Percentiles rank a stretch among this genome's conserved stretches.
Evolutionary conservation across 2,888 invertebrate species (phyloP).

Genomic region (Brachylomia viminalis): DNA sequence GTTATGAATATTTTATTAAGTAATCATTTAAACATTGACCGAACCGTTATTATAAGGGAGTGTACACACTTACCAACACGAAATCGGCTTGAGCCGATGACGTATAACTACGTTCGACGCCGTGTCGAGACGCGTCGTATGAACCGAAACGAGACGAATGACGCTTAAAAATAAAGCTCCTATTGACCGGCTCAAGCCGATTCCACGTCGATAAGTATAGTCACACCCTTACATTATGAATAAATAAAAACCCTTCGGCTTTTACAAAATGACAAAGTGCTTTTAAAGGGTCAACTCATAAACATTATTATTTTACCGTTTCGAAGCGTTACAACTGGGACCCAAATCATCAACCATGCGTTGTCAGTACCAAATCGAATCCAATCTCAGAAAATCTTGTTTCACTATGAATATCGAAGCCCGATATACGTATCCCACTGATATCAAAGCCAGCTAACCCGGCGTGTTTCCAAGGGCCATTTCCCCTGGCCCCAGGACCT

Average conservation of each 20-base stretch:
- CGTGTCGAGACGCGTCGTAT: neutral
- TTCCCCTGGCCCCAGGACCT: conserved; percentile 39
- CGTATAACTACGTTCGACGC: neutral
- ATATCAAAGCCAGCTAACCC: conserved; percentile 37
- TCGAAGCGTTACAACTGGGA: neutral
- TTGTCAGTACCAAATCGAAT: neutral
- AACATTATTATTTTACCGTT: neutral
- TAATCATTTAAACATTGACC: neutral
- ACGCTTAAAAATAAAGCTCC: neutral
- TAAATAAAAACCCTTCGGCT: neutral
- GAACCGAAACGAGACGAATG: neutral
- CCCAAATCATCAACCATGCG: conserved; percentile 17
- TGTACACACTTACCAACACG: neutral
- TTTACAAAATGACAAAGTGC: too few relatives aligned
- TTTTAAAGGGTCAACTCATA: neutral
- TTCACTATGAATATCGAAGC: neutral
- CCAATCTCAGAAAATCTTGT: conserved; percentile 14
- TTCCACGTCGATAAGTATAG: neutral
- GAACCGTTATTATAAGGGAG: neutral
- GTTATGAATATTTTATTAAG: neutral
- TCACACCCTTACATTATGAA: neutral
- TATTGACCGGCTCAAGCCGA: neutral
- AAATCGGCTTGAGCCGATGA: neutral
- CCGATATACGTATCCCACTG: conserved; percentile 5
- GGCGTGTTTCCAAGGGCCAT: conserved; percentile 44